A percentile compares a stretch with the other conserved stretches of the same genome.
Evolutionary conservation across 2,888 invertebrate species (phyloP).

Genomic region (Coremacera marginata): DNA sequence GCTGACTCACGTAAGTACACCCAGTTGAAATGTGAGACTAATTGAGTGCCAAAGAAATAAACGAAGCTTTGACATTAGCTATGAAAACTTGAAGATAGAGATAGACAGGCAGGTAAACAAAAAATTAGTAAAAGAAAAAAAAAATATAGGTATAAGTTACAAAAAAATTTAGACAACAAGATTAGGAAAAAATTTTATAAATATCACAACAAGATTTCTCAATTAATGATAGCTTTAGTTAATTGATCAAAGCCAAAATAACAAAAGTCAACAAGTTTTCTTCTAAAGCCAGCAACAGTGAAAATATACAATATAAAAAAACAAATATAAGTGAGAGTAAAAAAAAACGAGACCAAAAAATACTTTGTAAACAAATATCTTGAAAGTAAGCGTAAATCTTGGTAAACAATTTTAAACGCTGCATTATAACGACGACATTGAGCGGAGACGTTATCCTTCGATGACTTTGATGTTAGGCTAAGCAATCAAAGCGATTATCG

Average conservation of each 20-base stretch:
- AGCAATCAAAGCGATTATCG: constrained; percentile 38
- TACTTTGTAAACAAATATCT: constrained; percentile 29
- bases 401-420: constrained; percentile 25
- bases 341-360: not conserved
- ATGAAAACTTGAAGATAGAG: not conserved
- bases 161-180: not conserved
- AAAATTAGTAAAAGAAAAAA: not conserved
- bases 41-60: constrained; percentile 20
- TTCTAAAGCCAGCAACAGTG: not conserved
- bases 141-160: no score
- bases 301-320: not conserved
- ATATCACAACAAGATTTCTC: constrained; percentile 1
- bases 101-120: not conserved
- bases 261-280: constrained; percentile 7
- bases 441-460: constrained; percentile 25
- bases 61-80: constrained; percentile 6
- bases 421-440: not conserved
- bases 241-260: constrained; percentile 34
- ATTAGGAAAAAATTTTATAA: not conserved
- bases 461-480: constrained; percentile 37
- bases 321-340: not conserved
- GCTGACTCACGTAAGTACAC: not conserved
- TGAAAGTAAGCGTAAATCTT: constrained; percentile 16
- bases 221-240: constrained; percentile 26
- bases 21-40: constrained; percentile 31